Evolutionary conservation across 2,797 vertebrate species (phyloP).

Genomic region (Darevskia mixta): DNA sequence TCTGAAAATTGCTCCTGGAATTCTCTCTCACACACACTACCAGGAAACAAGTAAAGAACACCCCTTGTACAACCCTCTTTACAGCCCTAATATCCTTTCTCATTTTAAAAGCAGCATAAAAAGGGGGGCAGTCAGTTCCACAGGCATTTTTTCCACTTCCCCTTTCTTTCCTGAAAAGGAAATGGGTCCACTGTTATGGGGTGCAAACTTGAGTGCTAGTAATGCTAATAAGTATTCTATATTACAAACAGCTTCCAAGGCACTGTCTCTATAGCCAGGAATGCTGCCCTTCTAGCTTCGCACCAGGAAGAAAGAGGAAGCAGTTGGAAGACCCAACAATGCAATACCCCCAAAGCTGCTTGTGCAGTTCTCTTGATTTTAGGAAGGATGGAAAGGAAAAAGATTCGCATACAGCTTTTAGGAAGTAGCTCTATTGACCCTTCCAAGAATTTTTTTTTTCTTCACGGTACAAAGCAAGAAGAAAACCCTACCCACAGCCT

Average conservation of each 20-base stretch:
- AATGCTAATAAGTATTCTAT: neutral
- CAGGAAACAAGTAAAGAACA: neutral
- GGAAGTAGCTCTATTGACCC: neutral
- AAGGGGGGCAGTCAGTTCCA: neutral
- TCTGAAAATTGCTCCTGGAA: neutral
- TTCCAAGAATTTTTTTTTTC: neutral
- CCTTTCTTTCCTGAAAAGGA: neutral
- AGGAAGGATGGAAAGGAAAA: neutral
- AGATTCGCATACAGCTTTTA: neutral
- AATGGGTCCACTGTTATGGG: neutral
- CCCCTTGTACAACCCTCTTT: neutral
- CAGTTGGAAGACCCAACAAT: neutral
- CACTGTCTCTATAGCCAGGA: neutral
- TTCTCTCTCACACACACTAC: neutral
- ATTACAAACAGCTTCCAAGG: neutral
- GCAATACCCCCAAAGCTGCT: neutral
- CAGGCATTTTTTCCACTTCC: neutral
- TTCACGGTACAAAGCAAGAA: neutral
- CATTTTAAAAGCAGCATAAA: neutral
- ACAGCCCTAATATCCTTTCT: too few relatives aligned
- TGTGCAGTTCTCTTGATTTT: neutral
- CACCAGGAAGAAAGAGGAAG: neutral
- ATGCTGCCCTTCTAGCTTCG: neutral
- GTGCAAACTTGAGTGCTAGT: neutral
- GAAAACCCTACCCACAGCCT: neutral